Percentiles rank a stretch among this genome's conserved stretches.
phyloP scores from a whole-genome alignment of 2,113 vertebrate species.

The Bubo bubo region DNA sequence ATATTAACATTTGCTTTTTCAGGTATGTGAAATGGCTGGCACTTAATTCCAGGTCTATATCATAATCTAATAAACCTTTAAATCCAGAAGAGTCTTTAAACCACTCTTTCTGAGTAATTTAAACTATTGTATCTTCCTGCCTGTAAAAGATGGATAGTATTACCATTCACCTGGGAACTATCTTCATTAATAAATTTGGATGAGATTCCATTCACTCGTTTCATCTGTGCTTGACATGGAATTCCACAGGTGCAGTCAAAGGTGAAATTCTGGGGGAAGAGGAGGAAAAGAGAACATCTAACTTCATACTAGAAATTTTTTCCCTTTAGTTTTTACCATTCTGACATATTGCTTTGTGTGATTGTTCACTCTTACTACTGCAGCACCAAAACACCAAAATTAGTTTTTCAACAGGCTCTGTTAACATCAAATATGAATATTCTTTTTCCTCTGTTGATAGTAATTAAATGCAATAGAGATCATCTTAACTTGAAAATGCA shows the following conservation, averaged over 20 bases:
- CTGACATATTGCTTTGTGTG: neutral
- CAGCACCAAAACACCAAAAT: neutral
- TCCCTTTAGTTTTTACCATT: constrained; percentile 6
- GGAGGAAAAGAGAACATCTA: neutral
- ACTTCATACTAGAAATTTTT: neutral
- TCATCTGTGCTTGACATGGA: neutral
- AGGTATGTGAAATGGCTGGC: constrained; percentile 15
- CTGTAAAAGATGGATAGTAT: constrained; percentile 46
- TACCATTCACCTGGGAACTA: constrained; percentile 43
- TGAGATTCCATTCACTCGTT: constrained; percentile 39
- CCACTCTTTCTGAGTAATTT: constrained; percentile 45
- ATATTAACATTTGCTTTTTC: constrained; percentile 36
- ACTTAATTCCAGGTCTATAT: constrained; percentile 12
- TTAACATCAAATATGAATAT: neutral
- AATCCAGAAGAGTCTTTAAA: constrained; percentile 57
- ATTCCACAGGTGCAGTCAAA: constrained; percentile 16
- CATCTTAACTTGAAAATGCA: neutral
- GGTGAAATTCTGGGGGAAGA: neutral
- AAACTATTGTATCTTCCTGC: constrained; percentile 40
- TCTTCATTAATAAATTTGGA: constrained; percentile 55
- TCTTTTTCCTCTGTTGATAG: neutral
- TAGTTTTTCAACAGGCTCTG: neutral
- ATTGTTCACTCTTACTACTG: neutral
- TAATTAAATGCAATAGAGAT: neutral
- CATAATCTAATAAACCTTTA: constrained; percentile 64